Conservation (phyloP, 2,888 invertebrate species). For the Andrena dorsata region DNA sequence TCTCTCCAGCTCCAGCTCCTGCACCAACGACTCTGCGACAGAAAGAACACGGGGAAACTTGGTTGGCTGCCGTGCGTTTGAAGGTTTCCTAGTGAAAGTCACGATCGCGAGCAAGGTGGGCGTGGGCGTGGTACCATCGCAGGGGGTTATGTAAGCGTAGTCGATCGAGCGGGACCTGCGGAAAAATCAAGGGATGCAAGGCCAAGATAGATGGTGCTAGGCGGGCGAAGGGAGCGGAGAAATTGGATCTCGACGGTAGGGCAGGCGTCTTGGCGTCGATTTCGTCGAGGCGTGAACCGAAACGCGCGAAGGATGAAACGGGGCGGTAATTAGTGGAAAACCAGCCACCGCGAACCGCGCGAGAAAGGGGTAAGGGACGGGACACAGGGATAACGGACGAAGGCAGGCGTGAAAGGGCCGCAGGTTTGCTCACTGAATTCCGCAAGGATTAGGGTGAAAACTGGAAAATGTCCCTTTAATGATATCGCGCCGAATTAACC, state of each 20-base stretch:
- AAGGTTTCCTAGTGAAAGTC: no score
- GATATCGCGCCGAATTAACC: slow-evolving; percentile 83
- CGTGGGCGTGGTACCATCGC: no score
- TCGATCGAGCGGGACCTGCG: no score
- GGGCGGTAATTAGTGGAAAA: slow-evolving; percentile 83
- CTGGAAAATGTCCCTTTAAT: slow-evolving; percentile 85
- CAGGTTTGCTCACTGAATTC: slow-evolving; percentile 84
- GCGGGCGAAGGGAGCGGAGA: not conserved
- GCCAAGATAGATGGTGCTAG: slow-evolving; percentile 21
- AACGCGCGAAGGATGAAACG: slow-evolving; percentile 80
- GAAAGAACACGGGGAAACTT: slow-evolving; percentile 73
- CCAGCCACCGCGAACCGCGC: slow-evolving; percentile 67
- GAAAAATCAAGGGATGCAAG: not conserved
- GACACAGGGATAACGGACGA: slow-evolving; percentile 76
- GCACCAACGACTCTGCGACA: slow-evolving; percentile 92
- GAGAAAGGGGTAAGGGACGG: slow-evolving; percentile 72
- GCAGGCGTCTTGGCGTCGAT: slow-evolving; percentile 45
- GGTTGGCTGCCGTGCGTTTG: slow-evolving; percentile 1
- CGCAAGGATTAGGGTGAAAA: slow-evolving; percentile 84
- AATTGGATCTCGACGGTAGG: not conserved
- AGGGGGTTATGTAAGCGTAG: no score
- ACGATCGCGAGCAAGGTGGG: no score
- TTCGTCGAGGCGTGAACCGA: slow-evolving; percentile 73
- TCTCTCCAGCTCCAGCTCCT: slow-evolving; percentile 94
- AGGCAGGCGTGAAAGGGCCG: slow-evolving; percentile 82